These are phyloP conservation scores for Pseudoatta argentina DNA, from an alignment of 1,140 invertebrate genomes.

Conservation along the genomic window DNA sequence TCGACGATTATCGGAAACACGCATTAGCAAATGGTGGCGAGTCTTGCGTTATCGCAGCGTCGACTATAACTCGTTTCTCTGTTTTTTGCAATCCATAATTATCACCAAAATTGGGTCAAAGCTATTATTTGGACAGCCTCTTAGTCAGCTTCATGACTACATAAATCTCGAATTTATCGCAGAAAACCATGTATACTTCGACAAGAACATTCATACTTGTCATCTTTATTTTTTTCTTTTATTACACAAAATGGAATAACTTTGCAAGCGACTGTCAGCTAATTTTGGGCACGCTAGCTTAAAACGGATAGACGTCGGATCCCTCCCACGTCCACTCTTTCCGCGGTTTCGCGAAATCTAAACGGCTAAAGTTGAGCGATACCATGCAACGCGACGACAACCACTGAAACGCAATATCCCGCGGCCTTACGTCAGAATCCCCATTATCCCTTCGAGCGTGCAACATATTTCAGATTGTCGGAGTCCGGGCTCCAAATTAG, in stretches of 20 bases:
- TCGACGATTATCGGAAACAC: conserved; percentile 11
- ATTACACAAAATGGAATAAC: neutral
- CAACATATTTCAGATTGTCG: conserved; percentile 63
- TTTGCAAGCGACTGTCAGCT: conserved; percentile 1
- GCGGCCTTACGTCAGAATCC: conserved; percentile 55
- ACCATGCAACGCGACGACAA: conserved; percentile 36
- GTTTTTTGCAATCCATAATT: neutral
- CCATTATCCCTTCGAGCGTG: conserved; percentile 57
- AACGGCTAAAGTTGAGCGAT: conserved; percentile 23
- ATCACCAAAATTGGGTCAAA: conserved; percentile 3
- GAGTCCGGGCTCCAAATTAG: conserved; percentile 58
- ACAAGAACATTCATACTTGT: neutral
- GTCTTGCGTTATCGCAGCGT: neutral
- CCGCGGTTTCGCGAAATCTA: conserved; percentile 33
- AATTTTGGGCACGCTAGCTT: neutral
- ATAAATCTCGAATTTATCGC: neutral
- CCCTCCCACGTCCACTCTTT: conserved; percentile 5
- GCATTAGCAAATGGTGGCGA: neutral
- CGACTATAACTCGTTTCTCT: neutral
- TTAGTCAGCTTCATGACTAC: no score
- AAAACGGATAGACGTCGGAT: conserved; percentile 23
- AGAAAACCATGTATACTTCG: neutral
- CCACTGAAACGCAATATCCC: conserved; percentile 57
- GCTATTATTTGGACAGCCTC: neutral
- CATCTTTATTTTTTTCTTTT: neutral